phyloP scores from a whole-genome alignment of 1,140 invertebrate species.

The Hycleus cichorii region DNA sequence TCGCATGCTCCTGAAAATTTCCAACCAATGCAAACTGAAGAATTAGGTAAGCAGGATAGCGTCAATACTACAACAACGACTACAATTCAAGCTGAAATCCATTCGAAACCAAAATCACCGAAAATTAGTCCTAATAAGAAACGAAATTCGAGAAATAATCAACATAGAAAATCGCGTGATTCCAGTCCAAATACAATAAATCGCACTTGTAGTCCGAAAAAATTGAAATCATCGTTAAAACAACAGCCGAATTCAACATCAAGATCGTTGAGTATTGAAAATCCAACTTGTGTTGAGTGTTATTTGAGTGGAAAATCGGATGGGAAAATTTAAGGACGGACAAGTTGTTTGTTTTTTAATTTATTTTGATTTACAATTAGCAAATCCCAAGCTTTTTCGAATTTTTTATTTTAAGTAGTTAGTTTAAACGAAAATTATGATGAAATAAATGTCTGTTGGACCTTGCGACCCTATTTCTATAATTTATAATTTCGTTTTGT shows the following conservation, averaged over 20 bases:
- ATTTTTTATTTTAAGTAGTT: conserved; percentile 2
- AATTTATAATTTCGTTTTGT: background rate
- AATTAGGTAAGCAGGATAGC: conserved; percentile 65
- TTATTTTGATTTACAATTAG: conserved; percentile 16
- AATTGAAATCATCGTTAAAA: conserved; percentile 40
- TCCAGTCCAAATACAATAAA: conserved; percentile 16
- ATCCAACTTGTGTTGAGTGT: conserved; percentile 59
- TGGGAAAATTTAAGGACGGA: conserved; percentile 35
- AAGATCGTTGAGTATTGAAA: conserved; percentile 44
- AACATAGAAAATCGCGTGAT: conserved; percentile 19
- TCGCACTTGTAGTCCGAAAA: conserved; percentile 23
- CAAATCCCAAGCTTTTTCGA: conserved; percentile 28
- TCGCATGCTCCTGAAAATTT: conserved; percentile 87
- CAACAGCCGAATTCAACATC: conserved; percentile 28
- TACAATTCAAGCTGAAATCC: conserved; percentile 31
- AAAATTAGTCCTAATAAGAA: conserved; percentile 22
- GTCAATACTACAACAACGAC: conserved; percentile 31
- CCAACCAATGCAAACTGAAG: conserved; percentile 74
- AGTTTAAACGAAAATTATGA: conserved; percentile 4
- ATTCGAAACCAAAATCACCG: conserved; percentile 23
- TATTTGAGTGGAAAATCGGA: conserved; percentile 50
- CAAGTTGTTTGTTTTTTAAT: conserved; percentile 15
- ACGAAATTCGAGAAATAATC: conserved; percentile 18
- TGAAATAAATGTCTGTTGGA: conserved; percentile 35
- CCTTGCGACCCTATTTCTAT: conserved; percentile 35